Conservation (phyloP, 2,113 vertebrate genomes). For the Lates calcarifer region DNA sequence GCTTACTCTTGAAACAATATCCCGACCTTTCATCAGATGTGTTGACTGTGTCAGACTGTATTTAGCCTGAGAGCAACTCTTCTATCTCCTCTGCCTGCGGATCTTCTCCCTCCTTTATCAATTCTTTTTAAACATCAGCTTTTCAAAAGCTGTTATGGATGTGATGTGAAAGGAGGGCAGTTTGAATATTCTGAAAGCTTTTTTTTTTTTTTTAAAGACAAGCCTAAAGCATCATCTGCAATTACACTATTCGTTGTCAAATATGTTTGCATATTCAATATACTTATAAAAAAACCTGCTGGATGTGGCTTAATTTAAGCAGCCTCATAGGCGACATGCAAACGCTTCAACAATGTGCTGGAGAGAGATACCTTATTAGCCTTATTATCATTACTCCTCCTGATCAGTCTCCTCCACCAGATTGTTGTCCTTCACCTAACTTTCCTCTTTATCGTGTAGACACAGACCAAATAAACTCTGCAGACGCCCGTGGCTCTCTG, state of each 20-base stretch:
- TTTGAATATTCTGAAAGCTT: slow-evolving; percentile 72
- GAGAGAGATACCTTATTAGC: slow-evolving; percentile 81
- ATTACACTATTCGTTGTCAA: slow-evolving; percentile 72
- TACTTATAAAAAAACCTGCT: slow-evolving; percentile 63
- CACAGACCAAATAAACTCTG: slow-evolving; percentile 65
- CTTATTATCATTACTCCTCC: slow-evolving; percentile 71
- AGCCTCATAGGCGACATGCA: slow-evolving; percentile 76
- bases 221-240: slow-evolving; percentile 78
- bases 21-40: slow-evolving; percentile 73
- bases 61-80: slow-evolving; percentile 37
- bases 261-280: slow-evolving; percentile 81
- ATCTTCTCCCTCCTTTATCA: slow-evolving; percentile 75
- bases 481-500: slow-evolving; percentile 60
- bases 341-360: slow-evolving; percentile 80
- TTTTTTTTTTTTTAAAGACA: slow-evolving; percentile 55
- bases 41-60: slow-evolving; percentile 40
- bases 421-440: slow-evolving; percentile 80
- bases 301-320: slow-evolving; percentile 81
- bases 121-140: slow-evolving; percentile 76
- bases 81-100: slow-evolving; percentile 61
- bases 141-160: slow-evolving; percentile 76
- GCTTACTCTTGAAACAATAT: slow-evolving; percentile 62
- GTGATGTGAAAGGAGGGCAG: slow-evolving; percentile 67
- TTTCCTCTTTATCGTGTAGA: slow-evolving; percentile 73
- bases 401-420: slow-evolving; percentile 62